These are phyloP conservation scores for Adrianichthys oophorus DNA, from an alignment of 2,797 vertebrate genomes.

Conservation along the genomic window DNA sequence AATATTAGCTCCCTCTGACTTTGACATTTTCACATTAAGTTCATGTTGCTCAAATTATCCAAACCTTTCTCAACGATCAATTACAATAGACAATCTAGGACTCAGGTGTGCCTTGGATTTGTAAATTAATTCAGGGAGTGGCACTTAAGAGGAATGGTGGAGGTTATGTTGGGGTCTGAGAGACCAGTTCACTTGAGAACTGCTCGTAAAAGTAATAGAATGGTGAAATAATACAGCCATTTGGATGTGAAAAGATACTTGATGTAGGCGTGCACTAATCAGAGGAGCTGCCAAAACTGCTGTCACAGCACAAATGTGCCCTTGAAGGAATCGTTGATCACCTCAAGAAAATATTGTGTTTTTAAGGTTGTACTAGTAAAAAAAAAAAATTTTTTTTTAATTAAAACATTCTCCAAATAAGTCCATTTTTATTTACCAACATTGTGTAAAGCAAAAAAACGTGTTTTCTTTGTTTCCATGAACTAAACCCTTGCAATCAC, in stretches of 20 bases:
- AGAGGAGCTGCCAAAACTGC: background rate
- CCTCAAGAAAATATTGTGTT: background rate
- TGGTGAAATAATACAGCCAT: background rate
- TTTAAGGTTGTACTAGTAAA: too few species aligned
- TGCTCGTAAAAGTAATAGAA: background rate
- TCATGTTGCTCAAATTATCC: background rate
- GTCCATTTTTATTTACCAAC: background rate
- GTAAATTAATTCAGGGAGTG: background rate
- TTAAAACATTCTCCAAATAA: background rate
- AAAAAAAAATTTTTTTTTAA: background rate
- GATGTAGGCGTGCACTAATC: background rate
- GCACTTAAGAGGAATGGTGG: background rate
- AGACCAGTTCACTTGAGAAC: background rate
- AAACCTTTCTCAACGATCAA: background rate
- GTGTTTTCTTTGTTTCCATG: background rate
- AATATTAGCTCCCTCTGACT: background rate
- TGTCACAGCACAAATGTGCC: background rate
- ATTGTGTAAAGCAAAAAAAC: background rate
- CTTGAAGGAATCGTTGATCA: background rate
- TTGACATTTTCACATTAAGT: too few species aligned
- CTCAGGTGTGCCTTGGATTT: background rate
- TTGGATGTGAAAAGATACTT: background rate
- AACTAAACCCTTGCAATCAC: background rate
- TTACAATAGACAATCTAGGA: background rate
- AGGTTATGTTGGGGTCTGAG: slow-evolving; percentile 1